phyloP scores from a whole-genome alignment of 2,113 vertebrate genomes.

The Terrapene triunguis region DNA sequence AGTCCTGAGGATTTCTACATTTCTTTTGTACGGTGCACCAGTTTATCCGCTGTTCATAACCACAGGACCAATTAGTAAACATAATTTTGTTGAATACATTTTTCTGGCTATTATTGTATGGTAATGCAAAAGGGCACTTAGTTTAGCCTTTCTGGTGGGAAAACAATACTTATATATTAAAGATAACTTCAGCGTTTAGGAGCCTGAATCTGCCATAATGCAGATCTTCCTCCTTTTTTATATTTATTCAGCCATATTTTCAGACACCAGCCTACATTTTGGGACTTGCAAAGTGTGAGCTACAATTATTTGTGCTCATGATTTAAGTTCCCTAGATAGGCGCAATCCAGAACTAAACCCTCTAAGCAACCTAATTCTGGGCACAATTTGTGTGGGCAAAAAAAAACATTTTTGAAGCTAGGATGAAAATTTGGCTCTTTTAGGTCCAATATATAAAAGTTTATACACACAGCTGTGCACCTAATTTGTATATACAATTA shows the following conservation, averaged over 20 bases:
- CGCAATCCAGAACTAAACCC: not conserved
- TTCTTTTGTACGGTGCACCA: not conserved
- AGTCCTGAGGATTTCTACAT: not conserved
- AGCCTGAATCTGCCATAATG: not conserved
- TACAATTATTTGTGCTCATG: not conserved
- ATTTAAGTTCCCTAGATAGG: not conserved
- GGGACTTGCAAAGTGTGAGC: not conserved
- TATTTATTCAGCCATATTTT: not conserved
- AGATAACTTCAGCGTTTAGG: not conserved
- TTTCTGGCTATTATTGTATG: not conserved
- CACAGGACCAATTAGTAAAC: not conserved
- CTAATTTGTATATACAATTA: not conserved
- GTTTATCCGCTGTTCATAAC: slow-evolving; percentile 28
- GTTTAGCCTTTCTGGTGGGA: not conserved
- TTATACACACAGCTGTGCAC: not conserved
- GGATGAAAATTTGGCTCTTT: not conserved
- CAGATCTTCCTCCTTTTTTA: not conserved
- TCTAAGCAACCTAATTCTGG: not conserved
- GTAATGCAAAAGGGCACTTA: not conserved
- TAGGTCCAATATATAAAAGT: not conserved
- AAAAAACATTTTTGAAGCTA: not conserved
- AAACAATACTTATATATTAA: not conserved
- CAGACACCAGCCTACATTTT: not conserved
- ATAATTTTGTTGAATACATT: slow-evolving; percentile 5
- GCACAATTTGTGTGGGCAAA: not conserved